Evolutionary conservation across 2,888 invertebrate genomes (phyloP).

Genomic region (Plusia festucae): DNA sequence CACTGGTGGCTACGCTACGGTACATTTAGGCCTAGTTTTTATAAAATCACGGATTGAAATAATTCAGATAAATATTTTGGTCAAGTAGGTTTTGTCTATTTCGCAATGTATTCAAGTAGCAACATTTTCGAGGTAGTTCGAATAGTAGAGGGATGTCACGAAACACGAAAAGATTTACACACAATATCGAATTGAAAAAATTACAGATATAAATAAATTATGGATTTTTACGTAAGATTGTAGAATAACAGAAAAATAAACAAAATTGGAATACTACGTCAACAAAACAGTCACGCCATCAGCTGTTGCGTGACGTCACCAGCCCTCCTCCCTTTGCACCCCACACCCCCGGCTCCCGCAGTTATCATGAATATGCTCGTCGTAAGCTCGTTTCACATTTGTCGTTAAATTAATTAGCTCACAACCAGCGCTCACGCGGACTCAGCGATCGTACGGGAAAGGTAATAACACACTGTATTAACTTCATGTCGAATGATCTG

Average conservation of each 20-base stretch:
- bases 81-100: background rate
- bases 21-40: background rate
- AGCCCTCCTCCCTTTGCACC: background rate
- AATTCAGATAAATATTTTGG: background rate
- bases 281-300: background rate
- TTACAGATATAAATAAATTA: no score
- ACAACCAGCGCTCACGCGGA: conserved; percentile 9
- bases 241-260: background rate
- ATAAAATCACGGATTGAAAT: background rate
- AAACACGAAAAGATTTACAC: no score
- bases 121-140: no score
- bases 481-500: background rate
- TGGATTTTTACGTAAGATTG: no score
- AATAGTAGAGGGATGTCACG: no score
- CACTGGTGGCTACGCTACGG: background rate
- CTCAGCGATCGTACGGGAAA: conserved; percentile 9
- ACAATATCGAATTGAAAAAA: no score
- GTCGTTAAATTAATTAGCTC: background rate
- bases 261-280: background rate
- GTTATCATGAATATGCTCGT: conserved; percentile 28
- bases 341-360: background rate
- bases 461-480: conserved; percentile 19
- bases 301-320: conserved; percentile 15
- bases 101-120: no score
- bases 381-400: background rate